Base-by-base conservation (phyloP, 53 echinoderm and acorn worm genomes). In the Glandiceps talaboti region DNA sequence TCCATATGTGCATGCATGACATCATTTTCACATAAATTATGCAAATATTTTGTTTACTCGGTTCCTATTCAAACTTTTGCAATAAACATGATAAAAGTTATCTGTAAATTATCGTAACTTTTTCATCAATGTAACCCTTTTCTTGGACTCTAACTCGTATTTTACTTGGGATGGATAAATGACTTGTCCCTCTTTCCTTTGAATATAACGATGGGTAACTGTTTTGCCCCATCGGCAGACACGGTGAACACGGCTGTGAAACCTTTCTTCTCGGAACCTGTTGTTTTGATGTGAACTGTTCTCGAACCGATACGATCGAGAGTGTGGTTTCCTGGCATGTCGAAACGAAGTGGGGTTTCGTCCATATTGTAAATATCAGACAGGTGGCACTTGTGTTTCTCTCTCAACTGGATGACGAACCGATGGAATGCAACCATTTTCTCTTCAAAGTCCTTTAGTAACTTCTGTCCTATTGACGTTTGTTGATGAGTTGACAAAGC, bases 211-310 rank as follows among this genome's bases (percentile, higher is more conserved):
- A n/a, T n/a, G n/a, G n/a, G n/a, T n/a, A n/a, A n/a, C n/a, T n/a
- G n/a, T n/a, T n/a, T n/a, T n/a, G n/a, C n/a, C n/a, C 85, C 85
- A 74, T 87, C 79, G 1, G 85, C 85, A 26, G 76, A 30, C 1
- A 73, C 79, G 0, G 30, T 31, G 14, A 89, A 80, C 28, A 85
- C 79, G 0, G 82, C 83, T 20, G 85, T 84, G 33, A 88, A 74
- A 6, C 88, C 76, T n/a, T 81, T 77, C 64, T 88, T 87, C 33
- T 88, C 88, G 31, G 77, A 83, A n/a, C n/a, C n/a, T n/a, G n/a
- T n/a, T n/a, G n/a, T n/a, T 0, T 83, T 80, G 27, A 83, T 84
- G 1, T 75, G 27, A n/a, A 88, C 74, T 0, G 84, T 76, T 31
- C 77, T 88, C 14, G 28, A 33, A 0, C 88, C 88, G 1, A 30